Conservation (phyloP, 2,113 vertebrate genomes). For the Micromys minutus region DNA sequence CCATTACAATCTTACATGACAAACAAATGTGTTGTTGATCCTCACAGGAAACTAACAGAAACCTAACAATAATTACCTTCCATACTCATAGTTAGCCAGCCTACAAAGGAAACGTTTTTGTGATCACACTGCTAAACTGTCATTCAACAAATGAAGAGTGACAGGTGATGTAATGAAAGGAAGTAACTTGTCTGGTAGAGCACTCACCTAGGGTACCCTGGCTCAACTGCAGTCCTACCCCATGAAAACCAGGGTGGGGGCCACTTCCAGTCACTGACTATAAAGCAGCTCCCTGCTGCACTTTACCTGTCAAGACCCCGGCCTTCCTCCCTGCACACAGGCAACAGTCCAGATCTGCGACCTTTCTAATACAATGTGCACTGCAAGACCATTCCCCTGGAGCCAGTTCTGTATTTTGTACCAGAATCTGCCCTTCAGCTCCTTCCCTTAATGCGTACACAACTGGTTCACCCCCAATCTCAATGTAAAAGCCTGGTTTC, state of each 20-base stretch:
- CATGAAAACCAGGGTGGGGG: too few species aligned
- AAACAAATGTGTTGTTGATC: neutral
- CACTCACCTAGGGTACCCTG: neutral
- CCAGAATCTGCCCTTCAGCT: neutral
- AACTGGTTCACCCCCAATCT: neutral
- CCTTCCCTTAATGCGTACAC: neutral
- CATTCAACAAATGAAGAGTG: neutral
- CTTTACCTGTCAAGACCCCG: neutral
- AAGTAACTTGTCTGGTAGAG: too few species aligned
- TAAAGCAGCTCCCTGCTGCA: too few species aligned
- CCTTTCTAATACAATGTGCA: neutral
- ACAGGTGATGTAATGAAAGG: neutral
- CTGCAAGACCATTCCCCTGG: neutral
- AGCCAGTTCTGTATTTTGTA: neutral
- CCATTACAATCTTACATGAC: neutral
- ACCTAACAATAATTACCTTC: neutral
- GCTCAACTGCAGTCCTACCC: neutral
- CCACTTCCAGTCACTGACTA: neutral
- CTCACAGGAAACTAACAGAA: neutral
- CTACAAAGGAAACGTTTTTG: too few species aligned
- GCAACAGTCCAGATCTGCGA: neutral
- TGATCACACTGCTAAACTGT: neutral
- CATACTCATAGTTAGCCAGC: too few species aligned
- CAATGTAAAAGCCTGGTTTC: neutral
- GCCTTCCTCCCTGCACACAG: too few species aligned